Evolutionary conservation across 2,888 invertebrate genomes (phyloP).

Genomic region (Embidobia sp.): DNA sequence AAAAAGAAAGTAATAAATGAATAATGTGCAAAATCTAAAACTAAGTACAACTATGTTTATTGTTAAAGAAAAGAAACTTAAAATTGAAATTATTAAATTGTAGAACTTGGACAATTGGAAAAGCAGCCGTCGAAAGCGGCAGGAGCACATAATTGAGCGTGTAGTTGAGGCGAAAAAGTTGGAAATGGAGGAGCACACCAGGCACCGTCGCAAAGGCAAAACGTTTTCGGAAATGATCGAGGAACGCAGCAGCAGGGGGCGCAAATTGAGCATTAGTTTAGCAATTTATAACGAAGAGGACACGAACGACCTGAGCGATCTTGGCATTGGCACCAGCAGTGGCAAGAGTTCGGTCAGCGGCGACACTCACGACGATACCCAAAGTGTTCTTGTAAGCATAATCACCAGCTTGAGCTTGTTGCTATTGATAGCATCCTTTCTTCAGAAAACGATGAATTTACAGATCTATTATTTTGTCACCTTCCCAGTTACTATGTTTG

Average conservation of each 20-base stretch:
- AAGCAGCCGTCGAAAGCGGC: conserved; percentile 94
- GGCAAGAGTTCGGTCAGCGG: conserved; percentile 80
- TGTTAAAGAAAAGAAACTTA: too few relatives aligned
- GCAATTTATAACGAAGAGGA: conserved; percentile 91
- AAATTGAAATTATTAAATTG: not conserved
- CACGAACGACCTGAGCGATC: conserved; percentile 91
- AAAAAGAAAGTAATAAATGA: too few relatives aligned
- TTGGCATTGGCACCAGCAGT: conserved; percentile 85
- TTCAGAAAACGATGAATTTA: too few relatives aligned
- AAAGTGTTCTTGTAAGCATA: conserved; percentile 77
- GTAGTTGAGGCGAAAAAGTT: conserved; percentile 94
- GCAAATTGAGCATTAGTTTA: conserved; percentile 84
- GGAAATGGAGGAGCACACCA: conserved; percentile 89
- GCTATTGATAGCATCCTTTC: too few relatives aligned
- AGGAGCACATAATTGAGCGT: conserved; percentile 94
- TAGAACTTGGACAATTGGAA: conserved; percentile 97
- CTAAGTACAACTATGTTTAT: too few relatives aligned
- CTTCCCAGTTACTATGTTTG: too few relatives aligned
- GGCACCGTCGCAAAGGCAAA: conserved; percentile 90
- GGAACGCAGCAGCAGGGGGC: conserved; percentile 86
- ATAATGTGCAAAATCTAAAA: too few relatives aligned
- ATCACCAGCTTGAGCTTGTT: too few relatives aligned
- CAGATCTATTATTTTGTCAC: too few relatives aligned
- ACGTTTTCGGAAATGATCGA: conserved; percentile 97
- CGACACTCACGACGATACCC: conserved; percentile 79